Conservation (phyloP, 64 coral and sea anemone species). For the Montipora efflorescens region DNA sequence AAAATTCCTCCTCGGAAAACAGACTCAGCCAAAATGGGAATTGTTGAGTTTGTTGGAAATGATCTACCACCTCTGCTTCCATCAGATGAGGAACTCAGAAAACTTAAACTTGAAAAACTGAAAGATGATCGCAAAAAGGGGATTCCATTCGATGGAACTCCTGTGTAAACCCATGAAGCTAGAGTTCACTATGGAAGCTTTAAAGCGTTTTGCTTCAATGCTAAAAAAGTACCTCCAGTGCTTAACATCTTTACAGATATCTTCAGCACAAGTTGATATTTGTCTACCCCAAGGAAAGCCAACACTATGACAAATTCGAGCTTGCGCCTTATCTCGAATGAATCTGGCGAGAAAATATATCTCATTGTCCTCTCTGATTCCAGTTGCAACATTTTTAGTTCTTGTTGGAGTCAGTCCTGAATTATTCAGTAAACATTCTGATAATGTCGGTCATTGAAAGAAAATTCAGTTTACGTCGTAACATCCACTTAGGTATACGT, state of each 20-base stretch:
- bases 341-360: not conserved
- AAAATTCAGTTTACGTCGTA: not conserved
- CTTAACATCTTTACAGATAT: too few species aligned
- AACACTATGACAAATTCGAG: not conserved
- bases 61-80: constrained; percentile 80
- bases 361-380: not conserved
- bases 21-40: constrained; percentile 96
- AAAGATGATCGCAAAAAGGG: constrained; percentile 60
- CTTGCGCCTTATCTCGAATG: not conserved
- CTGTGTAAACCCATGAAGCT: constrained; percentile 38
- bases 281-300: not conserved
- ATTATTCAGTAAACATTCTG: not conserved
- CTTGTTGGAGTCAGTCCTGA: not conserved
- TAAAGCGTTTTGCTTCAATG: too few species aligned
- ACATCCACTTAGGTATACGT: not conserved
- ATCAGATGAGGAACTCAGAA: constrained; percentile 78
- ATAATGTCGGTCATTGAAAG: not conserved
- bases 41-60: constrained; percentile 96
- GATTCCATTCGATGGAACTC: constrained; percentile 82
- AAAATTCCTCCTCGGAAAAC: constrained; percentile 92
- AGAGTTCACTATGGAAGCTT: not conserved
- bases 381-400: not conserved
- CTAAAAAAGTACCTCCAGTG: too few species aligned
- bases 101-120: constrained; percentile 84
- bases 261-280: not conserved